Conservation (phyloP, 2,113 vertebrate species). For the Lethenteron reissneri region DNA sequence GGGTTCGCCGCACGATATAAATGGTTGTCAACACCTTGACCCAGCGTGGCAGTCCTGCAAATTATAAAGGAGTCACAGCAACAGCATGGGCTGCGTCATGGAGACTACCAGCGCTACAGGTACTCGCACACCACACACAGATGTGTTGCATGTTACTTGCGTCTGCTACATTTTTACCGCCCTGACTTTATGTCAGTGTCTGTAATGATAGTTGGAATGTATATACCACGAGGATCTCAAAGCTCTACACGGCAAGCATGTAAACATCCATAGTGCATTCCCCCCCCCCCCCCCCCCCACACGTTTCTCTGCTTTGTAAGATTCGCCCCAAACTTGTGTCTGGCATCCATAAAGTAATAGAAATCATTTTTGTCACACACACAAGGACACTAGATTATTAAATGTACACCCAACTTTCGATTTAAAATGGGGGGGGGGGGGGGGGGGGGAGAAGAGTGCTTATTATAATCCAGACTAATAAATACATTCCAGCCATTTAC, state of each 20-base stretch:
- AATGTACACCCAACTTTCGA: too few relatives aligned
- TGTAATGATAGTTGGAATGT: neutral
- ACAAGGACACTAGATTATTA: too few relatives aligned
- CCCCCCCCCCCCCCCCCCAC: neutral
- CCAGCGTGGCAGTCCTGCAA: slow-evolving; percentile 46
- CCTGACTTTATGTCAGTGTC: neutral
- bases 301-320: neutral
- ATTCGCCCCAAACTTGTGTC: too few relatives aligned
- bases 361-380: too few relatives aligned
- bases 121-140: slow-evolving; percentile 17
- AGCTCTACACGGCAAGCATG: neutral
- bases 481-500: too few relatives aligned
- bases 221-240: neutral
- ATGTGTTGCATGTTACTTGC: neutral
- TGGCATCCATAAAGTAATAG: too few relatives aligned
- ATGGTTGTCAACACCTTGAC: too few relatives aligned
- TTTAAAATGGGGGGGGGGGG: too few relatives aligned
- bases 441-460: too few relatives aligned
- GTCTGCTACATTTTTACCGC: neutral
- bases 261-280: neutral
- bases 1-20: too few relatives aligned
- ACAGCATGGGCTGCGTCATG: slow-evolving; percentile 83
- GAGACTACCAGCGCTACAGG: slow-evolving; percentile 97
- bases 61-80: slow-evolving; percentile 96
- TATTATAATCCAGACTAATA: too few relatives aligned